A percentile compares a stretch with the other conserved stretches of the same genome.
Evolutionary conservation across 2,113 vertebrate species (phyloP).

Genomic region (Malaclemys terrapin): DNA sequence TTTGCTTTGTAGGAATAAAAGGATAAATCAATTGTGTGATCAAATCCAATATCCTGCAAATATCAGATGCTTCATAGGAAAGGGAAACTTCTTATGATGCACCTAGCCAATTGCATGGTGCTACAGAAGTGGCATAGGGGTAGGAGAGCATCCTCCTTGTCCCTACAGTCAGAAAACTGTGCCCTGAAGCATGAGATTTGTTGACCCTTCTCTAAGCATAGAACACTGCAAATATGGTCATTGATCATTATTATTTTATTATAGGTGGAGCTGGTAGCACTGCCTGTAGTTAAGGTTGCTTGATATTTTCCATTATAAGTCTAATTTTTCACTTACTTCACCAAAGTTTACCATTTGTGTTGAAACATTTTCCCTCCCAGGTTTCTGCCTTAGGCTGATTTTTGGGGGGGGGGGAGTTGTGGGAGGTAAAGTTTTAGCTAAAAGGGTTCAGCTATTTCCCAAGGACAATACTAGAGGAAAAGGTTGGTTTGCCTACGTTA

Average conservation of each 20-base stretch:
- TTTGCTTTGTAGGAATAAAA: not conserved
- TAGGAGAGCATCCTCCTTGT: not conserved
- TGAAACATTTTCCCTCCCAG: not conserved
- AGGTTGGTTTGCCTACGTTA: not conserved
- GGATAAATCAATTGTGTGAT: not conserved
- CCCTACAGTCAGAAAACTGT: not conserved
- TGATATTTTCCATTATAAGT: not conserved
- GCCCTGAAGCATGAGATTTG: not conserved
- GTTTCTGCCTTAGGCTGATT: not conserved
- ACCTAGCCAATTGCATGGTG: not conserved
- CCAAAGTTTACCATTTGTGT: not conserved
- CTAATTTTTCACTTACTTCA: not conserved
- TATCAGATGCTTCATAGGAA: not conserved
- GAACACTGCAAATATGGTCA: not conserved
- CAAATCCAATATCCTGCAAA: not conserved
- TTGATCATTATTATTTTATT: not conserved
- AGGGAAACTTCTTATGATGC: not conserved
- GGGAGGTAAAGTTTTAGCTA: not conserved
- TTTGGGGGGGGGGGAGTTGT: not conserved
- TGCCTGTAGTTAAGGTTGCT: not conserved
- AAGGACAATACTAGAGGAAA: not conserved
- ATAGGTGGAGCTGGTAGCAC: not conserved
- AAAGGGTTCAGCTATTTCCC: not conserved
- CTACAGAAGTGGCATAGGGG: not conserved
- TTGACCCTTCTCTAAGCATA: not conserved